These are phyloP conservation scores for Chionomys nivalis DNA, from an alignment of 2,113 vertebrate genomes.

Conservation along the genomic window DNA sequence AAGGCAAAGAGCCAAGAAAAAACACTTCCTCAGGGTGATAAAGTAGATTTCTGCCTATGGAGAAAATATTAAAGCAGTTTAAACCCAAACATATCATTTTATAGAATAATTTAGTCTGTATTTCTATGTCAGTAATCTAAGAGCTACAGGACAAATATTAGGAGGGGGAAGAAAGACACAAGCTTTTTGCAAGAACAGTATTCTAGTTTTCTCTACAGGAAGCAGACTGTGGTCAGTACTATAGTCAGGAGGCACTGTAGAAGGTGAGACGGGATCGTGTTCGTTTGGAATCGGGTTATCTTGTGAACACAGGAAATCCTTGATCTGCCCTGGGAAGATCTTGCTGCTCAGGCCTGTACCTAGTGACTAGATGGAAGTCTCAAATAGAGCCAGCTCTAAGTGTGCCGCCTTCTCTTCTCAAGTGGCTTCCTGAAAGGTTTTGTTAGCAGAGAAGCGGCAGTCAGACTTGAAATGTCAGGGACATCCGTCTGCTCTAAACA, in stretches of 20 bases:
- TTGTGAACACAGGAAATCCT: not conserved
- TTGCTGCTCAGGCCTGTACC: not conserved
- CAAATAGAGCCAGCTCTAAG: not conserved
- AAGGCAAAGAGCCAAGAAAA: not conserved
- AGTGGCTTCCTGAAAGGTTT: no score
- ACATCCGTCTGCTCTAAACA: not conserved
- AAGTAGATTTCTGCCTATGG: not conserved
- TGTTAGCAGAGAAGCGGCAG: not conserved
- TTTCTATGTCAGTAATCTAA: not conserved
- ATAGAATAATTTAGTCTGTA: not conserved
- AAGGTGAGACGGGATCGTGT: not conserved
- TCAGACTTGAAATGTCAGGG: not conserved
- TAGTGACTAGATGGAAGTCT: no score
- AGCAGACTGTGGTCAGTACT: not conserved
- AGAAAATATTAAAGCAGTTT: not conserved
- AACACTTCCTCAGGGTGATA: not conserved
- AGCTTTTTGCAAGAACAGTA: not conserved
- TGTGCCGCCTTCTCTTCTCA: no score
- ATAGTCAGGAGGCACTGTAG: not conserved
- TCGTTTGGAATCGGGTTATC: not conserved
- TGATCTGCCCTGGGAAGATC: not conserved
- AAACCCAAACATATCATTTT: not conserved
- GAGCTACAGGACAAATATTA: not conserved
- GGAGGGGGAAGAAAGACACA: not conserved
- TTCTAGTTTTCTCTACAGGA: not conserved